Percentiles rank a stretch among this genome's conserved stretches.
phyloP scores from a whole-genome alignment of 2,888 invertebrate species.

The Xestia sexstrigata region DNA sequence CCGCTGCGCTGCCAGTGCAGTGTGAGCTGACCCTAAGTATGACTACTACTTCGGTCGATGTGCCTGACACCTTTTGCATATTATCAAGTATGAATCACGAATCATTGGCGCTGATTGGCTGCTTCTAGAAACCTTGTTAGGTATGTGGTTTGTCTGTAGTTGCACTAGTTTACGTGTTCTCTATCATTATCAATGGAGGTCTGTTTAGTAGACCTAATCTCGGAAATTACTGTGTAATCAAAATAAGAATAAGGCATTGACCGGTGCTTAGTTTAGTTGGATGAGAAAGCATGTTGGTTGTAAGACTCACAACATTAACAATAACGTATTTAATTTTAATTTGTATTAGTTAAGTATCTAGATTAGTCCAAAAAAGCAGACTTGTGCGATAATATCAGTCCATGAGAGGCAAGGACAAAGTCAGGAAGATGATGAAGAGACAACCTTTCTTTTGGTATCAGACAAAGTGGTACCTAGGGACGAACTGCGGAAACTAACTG shows the following conservation, averaged over 20 bases:
- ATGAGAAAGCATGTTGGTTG: constrained; percentile 9
- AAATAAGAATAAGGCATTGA: constrained; percentile 33
- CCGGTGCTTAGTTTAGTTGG: neutral
- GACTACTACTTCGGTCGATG: constrained; percentile 36
- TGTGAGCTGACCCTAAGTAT: constrained; percentile 2
- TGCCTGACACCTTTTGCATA: constrained; percentile 60
- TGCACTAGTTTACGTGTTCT: constrained; percentile 46
- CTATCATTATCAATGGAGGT: constrained; percentile 42
- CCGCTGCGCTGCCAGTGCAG: neutral
- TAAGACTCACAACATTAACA: neutral
- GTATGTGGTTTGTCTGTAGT: constrained; percentile 42
- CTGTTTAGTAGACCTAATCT: constrained; percentile 47
- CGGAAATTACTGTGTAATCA: constrained; percentile 46
- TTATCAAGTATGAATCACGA: constrained; percentile 56
- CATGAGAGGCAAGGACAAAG: too few species aligned
- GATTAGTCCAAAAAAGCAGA: neutral
- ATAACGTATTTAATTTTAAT: neutral
- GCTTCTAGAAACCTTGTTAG: constrained; percentile 43
- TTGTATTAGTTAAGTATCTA: neutral
- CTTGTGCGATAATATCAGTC: neutral
- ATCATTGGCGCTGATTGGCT: constrained; percentile 42
- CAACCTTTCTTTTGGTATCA: too few species aligned
- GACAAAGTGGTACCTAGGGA: neutral
- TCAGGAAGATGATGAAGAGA: too few species aligned
- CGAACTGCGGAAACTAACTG: too few species aligned